Evolutionary conservation across 2,797 vertebrate species (phyloP).

Genomic region (Ficedula albicollis): DNA sequence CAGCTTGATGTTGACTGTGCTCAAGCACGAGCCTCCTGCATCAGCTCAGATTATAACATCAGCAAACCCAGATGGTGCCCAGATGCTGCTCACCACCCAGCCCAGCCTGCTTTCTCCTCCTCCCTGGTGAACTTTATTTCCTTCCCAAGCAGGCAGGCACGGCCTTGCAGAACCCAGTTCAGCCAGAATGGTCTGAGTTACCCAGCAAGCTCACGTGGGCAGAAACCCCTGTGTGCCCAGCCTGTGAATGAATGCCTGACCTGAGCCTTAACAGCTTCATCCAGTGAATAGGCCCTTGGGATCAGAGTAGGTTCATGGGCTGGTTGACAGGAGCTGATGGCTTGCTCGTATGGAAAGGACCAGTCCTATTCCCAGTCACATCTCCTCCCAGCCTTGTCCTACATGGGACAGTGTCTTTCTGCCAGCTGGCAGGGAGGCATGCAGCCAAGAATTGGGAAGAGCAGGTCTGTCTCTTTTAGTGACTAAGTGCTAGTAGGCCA

Average conservation of each 20-base stretch:
- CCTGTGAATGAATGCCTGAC: background rate
- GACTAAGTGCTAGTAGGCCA: background rate
- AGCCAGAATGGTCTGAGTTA: background rate
- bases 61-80: background rate
- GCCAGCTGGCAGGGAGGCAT: background rate
- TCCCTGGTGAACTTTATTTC: background rate
- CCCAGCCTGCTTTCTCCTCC: background rate
- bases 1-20: background rate
- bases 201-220: background rate
- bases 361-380: background rate
- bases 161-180: background rate
- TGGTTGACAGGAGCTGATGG: background rate
- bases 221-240: background rate
- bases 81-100: background rate
- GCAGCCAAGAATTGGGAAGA: background rate
- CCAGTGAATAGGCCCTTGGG: background rate
- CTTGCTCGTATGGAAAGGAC: background rate
- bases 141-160: background rate
- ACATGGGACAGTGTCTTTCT: background rate
- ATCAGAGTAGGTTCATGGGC: background rate
- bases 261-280: background rate
- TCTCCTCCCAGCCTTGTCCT: accelerated
- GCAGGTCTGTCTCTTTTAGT: background rate
- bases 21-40: accelerated
- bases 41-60: background rate